Conservation (phyloP, 1,140 invertebrate species). For the Augochlora pura region DNA sequence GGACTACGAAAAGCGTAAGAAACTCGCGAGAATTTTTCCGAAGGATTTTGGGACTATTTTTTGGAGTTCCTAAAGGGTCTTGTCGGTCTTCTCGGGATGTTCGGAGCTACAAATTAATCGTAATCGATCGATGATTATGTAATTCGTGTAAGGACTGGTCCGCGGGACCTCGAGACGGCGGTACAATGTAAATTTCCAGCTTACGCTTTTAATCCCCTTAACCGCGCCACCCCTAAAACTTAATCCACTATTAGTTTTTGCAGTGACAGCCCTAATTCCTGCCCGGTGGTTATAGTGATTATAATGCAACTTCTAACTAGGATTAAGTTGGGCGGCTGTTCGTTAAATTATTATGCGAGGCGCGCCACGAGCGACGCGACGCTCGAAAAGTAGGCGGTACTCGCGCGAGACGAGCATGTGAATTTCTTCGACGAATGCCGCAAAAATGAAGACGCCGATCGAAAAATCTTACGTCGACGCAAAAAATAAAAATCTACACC, state of each 20-base stretch:
- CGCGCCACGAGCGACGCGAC: not conserved
- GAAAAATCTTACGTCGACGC: too few relatives aligned
- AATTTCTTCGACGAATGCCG: too few relatives aligned
- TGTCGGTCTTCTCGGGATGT: too few relatives aligned
- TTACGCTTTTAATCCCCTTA: constrained; percentile 59
- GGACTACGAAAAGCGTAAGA: too few relatives aligned
- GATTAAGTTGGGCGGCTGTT: constrained; percentile 65
- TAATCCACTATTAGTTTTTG: constrained; percentile 68
- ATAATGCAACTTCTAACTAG: constrained; percentile 58
- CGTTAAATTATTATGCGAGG: constrained; percentile 60
- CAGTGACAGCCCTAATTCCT: constrained; percentile 66
- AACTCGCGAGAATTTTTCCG: too few relatives aligned
- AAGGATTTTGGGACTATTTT: too few relatives aligned
- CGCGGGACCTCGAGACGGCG: not conserved
- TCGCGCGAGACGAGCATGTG: too few relatives aligned
- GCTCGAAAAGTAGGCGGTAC: not conserved
- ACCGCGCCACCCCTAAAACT: constrained; percentile 60
- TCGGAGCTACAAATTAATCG: not conserved
- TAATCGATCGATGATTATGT: not conserved
- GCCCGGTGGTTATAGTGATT: constrained; percentile 60
- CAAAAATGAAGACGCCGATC: too few relatives aligned
- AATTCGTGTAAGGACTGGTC: not conserved
- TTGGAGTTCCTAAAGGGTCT: too few relatives aligned
- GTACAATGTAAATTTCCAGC: constrained; percentile 60
- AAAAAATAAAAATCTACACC: too few relatives aligned